These are phyloP conservation scores for Labrus mixtus DNA, from an alignment of 2,113 vertebrate genomes.

Conservation along the genomic window DNA sequence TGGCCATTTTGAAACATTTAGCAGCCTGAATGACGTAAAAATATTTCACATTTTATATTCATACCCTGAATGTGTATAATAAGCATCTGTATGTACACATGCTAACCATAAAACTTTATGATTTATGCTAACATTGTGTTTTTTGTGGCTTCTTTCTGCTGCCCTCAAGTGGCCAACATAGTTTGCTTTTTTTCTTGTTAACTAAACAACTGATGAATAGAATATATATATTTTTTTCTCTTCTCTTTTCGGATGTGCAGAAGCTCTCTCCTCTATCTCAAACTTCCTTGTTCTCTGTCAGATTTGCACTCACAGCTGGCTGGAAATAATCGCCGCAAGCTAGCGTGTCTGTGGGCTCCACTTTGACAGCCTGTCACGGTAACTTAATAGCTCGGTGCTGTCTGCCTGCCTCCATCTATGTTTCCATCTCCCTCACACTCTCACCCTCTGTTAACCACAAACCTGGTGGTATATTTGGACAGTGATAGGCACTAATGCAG, in stretches of 20 bases:
- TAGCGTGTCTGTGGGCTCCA: slow-evolving; percentile 21
- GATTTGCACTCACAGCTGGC: slow-evolving; percentile 33
- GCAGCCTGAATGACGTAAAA: not conserved
- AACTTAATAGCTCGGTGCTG: slow-evolving; percentile 45
- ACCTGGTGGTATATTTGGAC: slow-evolving; percentile 37
- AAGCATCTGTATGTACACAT: not conserved
- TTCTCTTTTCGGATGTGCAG: not conserved
- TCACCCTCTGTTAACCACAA: slow-evolving; percentile 18
- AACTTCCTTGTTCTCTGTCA: slow-evolving; percentile 11
- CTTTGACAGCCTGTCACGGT: slow-evolving; percentile 50
- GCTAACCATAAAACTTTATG: not conserved
- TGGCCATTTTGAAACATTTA: not conserved
- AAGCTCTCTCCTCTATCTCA: not conserved
- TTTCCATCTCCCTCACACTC: slow-evolving; percentile 25
- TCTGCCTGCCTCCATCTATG: slow-evolving; percentile 33
- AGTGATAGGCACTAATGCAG: slow-evolving; percentile 26
- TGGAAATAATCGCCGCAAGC: slow-evolving; percentile 41
- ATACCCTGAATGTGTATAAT: no score
- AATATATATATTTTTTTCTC: no score
- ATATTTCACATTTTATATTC: not conserved
- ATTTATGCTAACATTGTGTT: no score
- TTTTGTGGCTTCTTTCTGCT: not conserved
- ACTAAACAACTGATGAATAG: no score
- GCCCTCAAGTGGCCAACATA: not conserved
- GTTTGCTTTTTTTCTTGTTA: no score